Evolutionary conservation across 2,113 vertebrate species (phyloP).

Genomic region (Chloebia gouldiae): DNA sequence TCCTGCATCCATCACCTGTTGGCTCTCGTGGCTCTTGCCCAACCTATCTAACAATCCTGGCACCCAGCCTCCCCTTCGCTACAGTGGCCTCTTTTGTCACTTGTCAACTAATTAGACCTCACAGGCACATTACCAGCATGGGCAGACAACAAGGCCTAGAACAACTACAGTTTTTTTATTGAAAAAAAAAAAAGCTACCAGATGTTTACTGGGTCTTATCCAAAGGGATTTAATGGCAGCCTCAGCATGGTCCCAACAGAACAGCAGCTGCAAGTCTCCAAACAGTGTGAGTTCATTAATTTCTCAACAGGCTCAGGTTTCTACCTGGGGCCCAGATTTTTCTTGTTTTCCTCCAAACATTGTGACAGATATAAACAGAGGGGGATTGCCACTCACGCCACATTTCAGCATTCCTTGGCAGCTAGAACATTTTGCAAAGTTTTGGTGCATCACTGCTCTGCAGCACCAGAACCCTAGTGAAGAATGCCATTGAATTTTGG

Average conservation of each 20-base stretch:
- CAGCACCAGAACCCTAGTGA: background rate
- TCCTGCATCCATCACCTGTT: background rate
- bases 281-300: background rate
- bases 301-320: background rate
- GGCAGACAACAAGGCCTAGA: conserved; percentile 12
- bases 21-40: background rate
- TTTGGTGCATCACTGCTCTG: accelerated
- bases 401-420: accelerated
- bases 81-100: conserved; percentile 28
- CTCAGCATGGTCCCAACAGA: background rate
- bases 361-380: background rate
- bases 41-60: background rate
- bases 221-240: background rate
- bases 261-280: background rate
- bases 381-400: background rate
- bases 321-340: background rate
- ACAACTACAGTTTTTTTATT: background rate
- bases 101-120: conserved; percentile 23
- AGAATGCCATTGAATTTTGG: background rate
- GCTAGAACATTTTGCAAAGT: background rate
- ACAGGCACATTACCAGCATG: background rate
- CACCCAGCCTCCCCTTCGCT: background rate
- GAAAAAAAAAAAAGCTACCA: background rate
- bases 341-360: background rate
- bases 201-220: conserved; percentile 23